phyloP scores from a whole-genome alignment of 2,113 vertebrate species.

The Bucco capensis region DNA sequence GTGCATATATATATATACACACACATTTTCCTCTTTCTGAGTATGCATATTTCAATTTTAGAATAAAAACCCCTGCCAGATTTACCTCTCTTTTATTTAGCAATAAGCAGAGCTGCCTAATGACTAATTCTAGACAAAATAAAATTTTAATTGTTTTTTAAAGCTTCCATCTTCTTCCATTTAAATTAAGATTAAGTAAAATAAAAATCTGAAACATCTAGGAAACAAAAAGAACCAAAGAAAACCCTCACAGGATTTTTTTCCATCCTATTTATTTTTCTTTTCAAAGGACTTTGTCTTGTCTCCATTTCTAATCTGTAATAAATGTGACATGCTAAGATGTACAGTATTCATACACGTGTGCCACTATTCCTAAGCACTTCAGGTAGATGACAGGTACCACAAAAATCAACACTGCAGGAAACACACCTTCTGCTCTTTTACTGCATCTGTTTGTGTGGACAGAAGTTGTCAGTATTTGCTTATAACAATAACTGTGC shows the following conservation, averaged over 20 bases:
- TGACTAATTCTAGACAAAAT: neutral
- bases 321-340: neutral
- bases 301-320: neutral
- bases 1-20: neutral
- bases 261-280: neutral
- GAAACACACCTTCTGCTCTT: neutral
- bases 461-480: neutral
- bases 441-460: neutral
- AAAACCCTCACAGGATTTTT: neutral
- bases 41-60: neutral
- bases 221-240: neutral
- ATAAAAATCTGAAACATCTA: neutral
- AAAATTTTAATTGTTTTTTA: neutral
- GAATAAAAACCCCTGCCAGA: neutral
- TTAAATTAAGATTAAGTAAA: neutral
- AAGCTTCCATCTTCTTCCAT: neutral
- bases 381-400: neutral
- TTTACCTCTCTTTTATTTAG: neutral
- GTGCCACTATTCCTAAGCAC: neutral
- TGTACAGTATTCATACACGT: fast-evolving
- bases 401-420: neutral
- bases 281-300: neutral
- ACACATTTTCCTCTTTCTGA: neutral
- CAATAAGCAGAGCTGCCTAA: neutral
- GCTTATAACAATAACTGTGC: neutral